Conservation (phyloP, 92 coral and sea anemone species). For the Heliopora coerulea region DNA sequence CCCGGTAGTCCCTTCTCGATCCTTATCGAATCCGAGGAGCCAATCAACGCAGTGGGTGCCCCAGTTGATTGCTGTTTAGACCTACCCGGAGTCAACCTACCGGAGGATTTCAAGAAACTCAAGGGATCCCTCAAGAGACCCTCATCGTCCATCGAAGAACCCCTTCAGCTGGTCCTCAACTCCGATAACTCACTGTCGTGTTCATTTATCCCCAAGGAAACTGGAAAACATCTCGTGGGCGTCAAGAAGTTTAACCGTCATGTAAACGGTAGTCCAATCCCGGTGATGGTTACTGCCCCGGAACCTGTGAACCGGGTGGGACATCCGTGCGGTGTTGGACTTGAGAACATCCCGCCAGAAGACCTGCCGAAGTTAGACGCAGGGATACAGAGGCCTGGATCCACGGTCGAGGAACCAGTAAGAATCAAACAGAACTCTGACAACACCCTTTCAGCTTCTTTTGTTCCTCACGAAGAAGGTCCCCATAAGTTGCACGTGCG, state of each 20-base stretch:
- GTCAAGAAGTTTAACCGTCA: slow-evolving; percentile 40
- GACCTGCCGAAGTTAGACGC: slow-evolving; percentile 48
- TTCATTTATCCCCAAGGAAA: slow-evolving; percentile 35
- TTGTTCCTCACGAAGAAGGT: slow-evolving; percentile 25
- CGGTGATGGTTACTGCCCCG: slow-evolving; percentile 97
- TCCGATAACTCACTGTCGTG: slow-evolving; percentile 39
- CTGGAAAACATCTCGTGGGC: slow-evolving; percentile 33
- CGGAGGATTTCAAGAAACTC: slow-evolving; percentile 71
- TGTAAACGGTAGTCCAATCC: slow-evolving; percentile 42
- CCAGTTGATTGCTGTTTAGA: slow-evolving; percentile 92
- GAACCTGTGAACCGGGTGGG: slow-evolving; percentile 83
- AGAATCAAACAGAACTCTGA: slow-evolving; percentile 22
- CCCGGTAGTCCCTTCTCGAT: slow-evolving; percentile 99
- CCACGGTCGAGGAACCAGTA: slow-evolving; percentile 49
- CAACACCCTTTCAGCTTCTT: slow-evolving; percentile 27
- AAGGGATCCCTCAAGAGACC: slow-evolving; percentile 81
- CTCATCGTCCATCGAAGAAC: slow-evolving; percentile 65
- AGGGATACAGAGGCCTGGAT: slow-evolving; percentile 43
- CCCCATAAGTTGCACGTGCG: slow-evolving; percentile 19
- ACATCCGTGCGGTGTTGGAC: slow-evolving; percentile 97
- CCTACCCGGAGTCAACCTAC: slow-evolving; percentile 58
- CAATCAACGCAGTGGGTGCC: slow-evolving; percentile 92
- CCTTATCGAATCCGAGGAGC: slow-evolving; percentile 96
- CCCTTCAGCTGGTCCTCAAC: slow-evolving; percentile 24
- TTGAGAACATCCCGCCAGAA: slow-evolving; percentile 45